Evolutionary conservation across 2,113 vertebrate species (phyloP).

Genomic region (Scytalopus superciliaris): DNA sequence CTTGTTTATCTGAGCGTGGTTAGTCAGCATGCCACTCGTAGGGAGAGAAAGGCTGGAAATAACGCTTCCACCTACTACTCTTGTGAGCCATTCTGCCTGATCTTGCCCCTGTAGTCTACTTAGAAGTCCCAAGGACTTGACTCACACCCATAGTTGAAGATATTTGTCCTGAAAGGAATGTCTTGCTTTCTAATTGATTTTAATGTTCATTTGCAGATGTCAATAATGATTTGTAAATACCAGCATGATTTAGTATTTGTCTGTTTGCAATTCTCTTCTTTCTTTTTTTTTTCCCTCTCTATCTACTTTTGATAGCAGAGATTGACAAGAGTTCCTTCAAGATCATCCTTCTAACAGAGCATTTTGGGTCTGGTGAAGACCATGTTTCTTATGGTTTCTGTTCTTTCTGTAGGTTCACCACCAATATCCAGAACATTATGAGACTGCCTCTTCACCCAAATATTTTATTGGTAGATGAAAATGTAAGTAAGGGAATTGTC

Average conservation of each 20-base stretch:
- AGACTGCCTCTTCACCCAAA: not conserved
- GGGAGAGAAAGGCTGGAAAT: not conserved
- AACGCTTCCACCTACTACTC: not conserved
- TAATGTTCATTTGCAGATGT: not conserved
- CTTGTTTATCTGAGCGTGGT: not conserved
- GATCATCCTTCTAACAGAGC: not conserved
- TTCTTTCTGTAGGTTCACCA: not conserved
- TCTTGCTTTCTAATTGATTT: not conserved
- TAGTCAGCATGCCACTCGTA: not conserved
- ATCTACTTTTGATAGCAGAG: not conserved
- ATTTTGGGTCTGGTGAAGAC: not conserved
- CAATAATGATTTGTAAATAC: not conserved
- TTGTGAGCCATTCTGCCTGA: not conserved
- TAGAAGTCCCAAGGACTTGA: not conserved
- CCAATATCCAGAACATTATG: not conserved
- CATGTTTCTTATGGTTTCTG: rapidly evolving
- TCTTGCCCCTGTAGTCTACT: not conserved
- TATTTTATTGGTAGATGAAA: not conserved
- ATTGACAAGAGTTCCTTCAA: not conserved
- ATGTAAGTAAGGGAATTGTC: not conserved
- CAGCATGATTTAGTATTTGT: not conserved
- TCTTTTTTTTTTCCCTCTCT: not conserved
- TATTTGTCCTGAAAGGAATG: not conserved
- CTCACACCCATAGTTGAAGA: not conserved
- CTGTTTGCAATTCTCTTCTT: not conserved